phyloP scores from a whole-genome alignment of 2,797 vertebrate genomes.

The Sebastes iracundus region DNA sequence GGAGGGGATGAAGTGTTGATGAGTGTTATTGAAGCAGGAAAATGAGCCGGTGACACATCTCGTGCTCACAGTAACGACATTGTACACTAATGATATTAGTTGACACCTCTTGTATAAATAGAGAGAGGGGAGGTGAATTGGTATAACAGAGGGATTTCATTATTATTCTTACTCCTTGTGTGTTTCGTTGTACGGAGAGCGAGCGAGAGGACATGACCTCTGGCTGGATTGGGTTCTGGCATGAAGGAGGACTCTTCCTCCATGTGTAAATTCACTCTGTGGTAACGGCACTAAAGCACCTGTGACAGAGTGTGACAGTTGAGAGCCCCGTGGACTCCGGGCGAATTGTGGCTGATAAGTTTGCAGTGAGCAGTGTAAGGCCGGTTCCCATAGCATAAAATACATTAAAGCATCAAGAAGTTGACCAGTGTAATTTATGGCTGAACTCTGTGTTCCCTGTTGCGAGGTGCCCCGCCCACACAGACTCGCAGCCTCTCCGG shows the following conservation, averaged over 20 bases:
- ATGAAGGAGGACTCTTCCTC: conserved; percentile 62
- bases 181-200: conserved; percentile 40
- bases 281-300: conserved; percentile 61
- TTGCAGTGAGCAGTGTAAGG: conserved; percentile 6
- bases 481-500: conserved; percentile 23
- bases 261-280: conserved; percentile 65
- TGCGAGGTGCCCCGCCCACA: conserved; percentile 52
- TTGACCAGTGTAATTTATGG: conserved; percentile 63
- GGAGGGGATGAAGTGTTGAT: conserved; percentile 44
- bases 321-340: conserved; percentile 36
- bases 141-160: conserved; percentile 59
- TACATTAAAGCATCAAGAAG: conserved; percentile 55
- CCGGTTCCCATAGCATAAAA: conserved; percentile 56
- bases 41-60: conserved; percentile 68
- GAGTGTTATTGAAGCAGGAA: conserved; percentile 56
- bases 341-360: conserved; percentile 37
- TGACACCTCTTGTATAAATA: conserved; percentile 62
- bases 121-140: conserved; percentile 53
- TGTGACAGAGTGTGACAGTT: conserved; percentile 69
- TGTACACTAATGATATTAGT: conserved; percentile 68
- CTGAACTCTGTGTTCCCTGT: conserved; percentile 70
- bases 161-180: conserved; percentile 50
- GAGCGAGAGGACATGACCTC: conserved; percentile 65
- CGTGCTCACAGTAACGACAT: conserved; percentile 61
- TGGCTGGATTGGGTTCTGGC: conserved; percentile 51